Base-by-base conservation (phyloP, 2,113 vertebrate species). In the Micronycteris hirsuta region DNA sequence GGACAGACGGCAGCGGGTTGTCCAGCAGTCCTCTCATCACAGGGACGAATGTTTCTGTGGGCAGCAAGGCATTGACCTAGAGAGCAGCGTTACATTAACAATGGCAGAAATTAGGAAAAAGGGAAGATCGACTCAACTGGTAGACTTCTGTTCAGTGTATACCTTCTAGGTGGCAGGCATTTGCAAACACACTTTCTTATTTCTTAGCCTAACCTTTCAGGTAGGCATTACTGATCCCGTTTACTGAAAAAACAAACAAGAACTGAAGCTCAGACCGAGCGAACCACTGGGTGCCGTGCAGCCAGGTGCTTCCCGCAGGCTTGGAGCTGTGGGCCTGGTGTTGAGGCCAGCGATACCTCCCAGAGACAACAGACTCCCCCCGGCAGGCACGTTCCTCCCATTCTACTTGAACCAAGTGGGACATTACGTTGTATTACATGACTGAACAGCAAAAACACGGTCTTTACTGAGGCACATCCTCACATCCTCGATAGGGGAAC, bases 21-120 rank as follows among this genome's bases (percentile, higher is more conserved):
- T 61, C 97, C 98, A 99, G 98, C 58, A 99, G 98, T 5, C 99
- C 99, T 84, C 97, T 98, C 74, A 99, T 99, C 88, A 99, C 99
- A 13, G 98, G 93, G 92, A 99, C 99, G 98, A 99, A 99, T 8
- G 99, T 99, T 90, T 99, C 99, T 33, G 99, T 98, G 68, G 99
- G 99, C 97, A 99, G 78, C 94, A 99, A 95, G 45, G 99, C 98
- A 91, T 99, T 99, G 86, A 99, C 99, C 99, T 99, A 76, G 33
- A 91, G 31, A 78, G 74, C 77, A 92, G 70, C 56, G 86, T 87
- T 17, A 54, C 26, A 56, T 65, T 65, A 92, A 95, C 28, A 47
- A 49, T 61, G 63, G 38, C 22, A 26, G 28, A 67, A 47, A 56
- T 14, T 20, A n/a, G 61, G 10, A 74, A 31, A 41, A 63, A 22